These are phyloP conservation scores for Pseudonaja textilis DNA, from an alignment of 2,113 vertebrate species.

Conservation along the genomic window DNA sequence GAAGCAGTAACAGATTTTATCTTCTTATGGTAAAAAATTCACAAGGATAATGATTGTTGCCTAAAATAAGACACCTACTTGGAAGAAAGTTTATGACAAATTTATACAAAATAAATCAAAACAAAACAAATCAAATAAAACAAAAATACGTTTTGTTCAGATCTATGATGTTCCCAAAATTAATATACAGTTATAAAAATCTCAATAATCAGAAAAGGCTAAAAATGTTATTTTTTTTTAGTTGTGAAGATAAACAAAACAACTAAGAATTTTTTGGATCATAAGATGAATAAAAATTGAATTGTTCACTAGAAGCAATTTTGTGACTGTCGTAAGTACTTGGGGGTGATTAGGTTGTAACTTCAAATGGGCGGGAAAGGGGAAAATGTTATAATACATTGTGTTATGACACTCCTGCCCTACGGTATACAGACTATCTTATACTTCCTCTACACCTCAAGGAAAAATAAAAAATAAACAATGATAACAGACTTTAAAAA, in stretches of 20 bases:
- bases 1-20: not conserved
- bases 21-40: not conserved
- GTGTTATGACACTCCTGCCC: too few relatives aligned
- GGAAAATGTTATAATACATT: too few relatives aligned
- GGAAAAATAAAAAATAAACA: not conserved
- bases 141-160: not conserved
- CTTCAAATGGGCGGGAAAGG: too few relatives aligned
- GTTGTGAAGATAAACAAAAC: not conserved
- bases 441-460: not conserved
- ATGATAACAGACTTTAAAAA: conserved; percentile 23
- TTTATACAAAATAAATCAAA: not conserved
- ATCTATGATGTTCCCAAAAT: not conserved
- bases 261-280: not conserved
- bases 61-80: not conserved
- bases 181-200: not conserved
- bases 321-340: too few relatives aligned
- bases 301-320: not conserved
- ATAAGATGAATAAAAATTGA: not conserved
- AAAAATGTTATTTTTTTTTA: too few relatives aligned
- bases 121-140: too few relatives aligned
- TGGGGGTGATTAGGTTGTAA: too few relatives aligned
- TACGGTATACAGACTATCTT: not conserved
- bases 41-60: not conserved
- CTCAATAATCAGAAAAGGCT: not conserved
- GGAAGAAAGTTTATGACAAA: not conserved